Conservation (phyloP, 1,140 invertebrate species). For the Holotrichia oblita region DNA sequence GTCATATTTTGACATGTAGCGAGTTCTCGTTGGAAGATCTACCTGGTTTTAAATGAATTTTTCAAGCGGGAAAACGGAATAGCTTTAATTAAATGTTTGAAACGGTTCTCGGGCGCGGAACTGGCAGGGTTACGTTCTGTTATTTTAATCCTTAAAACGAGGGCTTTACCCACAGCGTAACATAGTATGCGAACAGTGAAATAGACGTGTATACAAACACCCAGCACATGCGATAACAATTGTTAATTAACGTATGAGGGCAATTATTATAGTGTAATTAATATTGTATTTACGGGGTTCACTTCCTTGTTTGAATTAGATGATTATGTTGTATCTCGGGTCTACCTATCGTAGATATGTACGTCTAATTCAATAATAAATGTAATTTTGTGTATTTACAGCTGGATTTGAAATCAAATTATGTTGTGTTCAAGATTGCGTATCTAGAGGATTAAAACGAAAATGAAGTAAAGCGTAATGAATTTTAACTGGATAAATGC, state of each 20-base stretch:
- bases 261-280: constrained; percentile 17
- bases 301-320: not conserved
- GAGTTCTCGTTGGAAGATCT: not conserved
- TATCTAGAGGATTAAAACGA: too few species aligned
- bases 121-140: not conserved
- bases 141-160: constrained; percentile 21
- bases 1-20: constrained; percentile 16
- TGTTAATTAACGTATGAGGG: constrained; percentile 1
- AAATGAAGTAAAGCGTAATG: too few species aligned
- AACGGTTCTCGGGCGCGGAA: not conserved
- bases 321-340: not conserved
- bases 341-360: too few species aligned
- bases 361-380: too few species aligned
- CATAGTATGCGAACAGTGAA: not conserved
- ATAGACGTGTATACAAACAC: constrained; percentile 12
- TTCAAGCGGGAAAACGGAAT: constrained; percentile 1
- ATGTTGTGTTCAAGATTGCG: too few species aligned
- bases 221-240: constrained; percentile 2
- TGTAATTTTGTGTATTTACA: too few species aligned
- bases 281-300: not conserved
- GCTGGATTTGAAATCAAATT: too few species aligned
- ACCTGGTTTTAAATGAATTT: constrained; percentile 1
- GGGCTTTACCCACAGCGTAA: not conserved
- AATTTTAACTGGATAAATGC: too few species aligned
- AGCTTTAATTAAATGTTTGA: constrained; percentile 17